Evolutionary conservation across 2,797 vertebrate genomes (phyloP).

Genomic region (Momotus momota): DNA sequence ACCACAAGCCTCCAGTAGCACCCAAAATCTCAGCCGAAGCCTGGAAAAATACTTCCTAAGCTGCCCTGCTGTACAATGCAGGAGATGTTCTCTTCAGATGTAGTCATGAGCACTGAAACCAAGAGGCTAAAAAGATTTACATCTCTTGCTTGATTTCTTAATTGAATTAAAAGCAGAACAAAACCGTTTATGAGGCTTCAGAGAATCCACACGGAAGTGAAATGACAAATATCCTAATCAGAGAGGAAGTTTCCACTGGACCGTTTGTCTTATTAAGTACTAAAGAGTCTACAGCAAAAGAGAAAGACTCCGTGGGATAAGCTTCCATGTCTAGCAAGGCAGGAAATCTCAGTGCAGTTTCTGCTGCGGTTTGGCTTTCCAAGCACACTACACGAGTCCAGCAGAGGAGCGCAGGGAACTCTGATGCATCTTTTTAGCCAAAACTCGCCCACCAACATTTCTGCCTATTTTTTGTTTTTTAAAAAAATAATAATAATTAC

Average conservation of each 20-base stretch:
- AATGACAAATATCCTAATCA: neutral
- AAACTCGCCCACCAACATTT: neutral
- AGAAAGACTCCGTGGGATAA: neutral
- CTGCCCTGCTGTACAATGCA: neutral
- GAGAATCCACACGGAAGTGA: neutral
- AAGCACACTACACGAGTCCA: neutral
- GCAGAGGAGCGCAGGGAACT: neutral
- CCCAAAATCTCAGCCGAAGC: neutral
- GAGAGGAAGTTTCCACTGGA: constrained; percentile 10
- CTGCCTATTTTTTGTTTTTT: neutral
- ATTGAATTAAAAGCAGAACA: constrained; percentile 44
- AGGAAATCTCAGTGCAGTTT: neutral
- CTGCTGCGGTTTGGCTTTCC: accelerated
- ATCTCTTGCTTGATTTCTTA: constrained; percentile 44
- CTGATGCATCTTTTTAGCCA: neutral
- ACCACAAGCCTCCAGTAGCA: neutral
- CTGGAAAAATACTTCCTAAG: neutral
- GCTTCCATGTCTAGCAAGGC: neutral
- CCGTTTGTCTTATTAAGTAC: neutral
- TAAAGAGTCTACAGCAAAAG: neutral
- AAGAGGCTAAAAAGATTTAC: constrained; percentile 42
- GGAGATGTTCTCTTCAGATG: neutral
- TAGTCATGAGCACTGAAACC: neutral
- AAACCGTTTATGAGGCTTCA: neutral
- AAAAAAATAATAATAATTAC: neutral